Base-by-base conservation (phyloP, 2,113 vertebrate genomes). In the Tetraodon nigroviridis region DNA sequence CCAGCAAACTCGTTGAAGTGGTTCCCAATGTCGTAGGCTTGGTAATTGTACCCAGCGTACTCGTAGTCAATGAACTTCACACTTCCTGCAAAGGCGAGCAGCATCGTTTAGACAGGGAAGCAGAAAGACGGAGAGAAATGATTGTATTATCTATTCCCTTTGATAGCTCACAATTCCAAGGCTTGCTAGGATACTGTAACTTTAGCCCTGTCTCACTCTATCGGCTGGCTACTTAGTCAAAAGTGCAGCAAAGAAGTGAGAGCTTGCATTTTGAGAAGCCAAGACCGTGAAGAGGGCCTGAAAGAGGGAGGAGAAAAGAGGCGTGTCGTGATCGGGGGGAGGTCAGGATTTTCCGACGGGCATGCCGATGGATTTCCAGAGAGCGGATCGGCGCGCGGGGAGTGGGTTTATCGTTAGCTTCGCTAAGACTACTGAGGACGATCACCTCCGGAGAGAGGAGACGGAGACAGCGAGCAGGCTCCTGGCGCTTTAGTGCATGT, bases 1-100 rank as follows among this genome's bases (percentile, higher is more conserved):
- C 97, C 97, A 91, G 97, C 97, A 90, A 99, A 99, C 88, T 98
- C 96, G 82, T 99, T 98, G 92, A 99, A 99, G 91, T 99, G 97
- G 79, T 99, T 99, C 78, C 97, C 97, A 84, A 99, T 99, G 81
- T 99, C 97, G 86, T 91, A 98, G 79, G 96, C 97, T 91, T 97
- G 91, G 85, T 99, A 98, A 92, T 95, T 99, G 92, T 99, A 99
- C 69, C 96, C 95, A 82, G 94, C 94, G 37, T 99, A 99, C 75
- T 99, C 97, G 81, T 98, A 99, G 90, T 99, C 97, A 90, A 99
- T 99, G 90, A 99, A 99, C 91, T 94, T 94, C 80, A 98, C 93
- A 63, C 92, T 92, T 75, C 93, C 95, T 98, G 81, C 49, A 93
- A 89, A 94, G 86, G 90, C 86, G 90, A 79, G 76, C 75, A 75